Evolutionary conservation across 2,113 vertebrate species (phyloP).

Genomic region (Etheostoma cragini): DNA sequence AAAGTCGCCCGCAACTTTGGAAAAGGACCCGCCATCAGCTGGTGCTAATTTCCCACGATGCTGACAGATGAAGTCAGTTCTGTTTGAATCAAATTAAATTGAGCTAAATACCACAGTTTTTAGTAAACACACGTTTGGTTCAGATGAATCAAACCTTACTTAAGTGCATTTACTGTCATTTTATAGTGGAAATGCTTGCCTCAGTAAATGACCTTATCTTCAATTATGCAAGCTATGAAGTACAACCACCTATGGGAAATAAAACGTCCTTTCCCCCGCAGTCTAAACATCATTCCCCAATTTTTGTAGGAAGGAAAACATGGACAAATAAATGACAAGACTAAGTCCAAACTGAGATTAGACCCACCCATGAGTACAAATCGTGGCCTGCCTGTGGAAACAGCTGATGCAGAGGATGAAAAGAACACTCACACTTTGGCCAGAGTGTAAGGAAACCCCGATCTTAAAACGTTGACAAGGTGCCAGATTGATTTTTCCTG

Average conservation of each 20-base stretch:
- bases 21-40: no score
- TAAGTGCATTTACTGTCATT: slow-evolving; percentile 13
- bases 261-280: not conserved
- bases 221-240: not conserved
- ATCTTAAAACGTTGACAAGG: slow-evolving; percentile 63
- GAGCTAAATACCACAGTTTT: slow-evolving; percentile 26
- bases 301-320: not conserved
- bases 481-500: slow-evolving; percentile 70
- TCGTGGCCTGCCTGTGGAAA: slow-evolving; percentile 42
- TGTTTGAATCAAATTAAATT: slow-evolving; percentile 23
- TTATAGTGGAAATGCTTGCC: slow-evolving; percentile 10
- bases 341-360: slow-evolving; percentile 18
- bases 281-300: not conserved
- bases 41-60: not conserved
- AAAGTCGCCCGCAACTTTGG: no score
- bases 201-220: slow-evolving; percentile 19
- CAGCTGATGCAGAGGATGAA: slow-evolving; percentile 36
- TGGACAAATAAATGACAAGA: not conserved
- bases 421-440: slow-evolving; percentile 34
- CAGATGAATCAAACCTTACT: slow-evolving; percentile 23
- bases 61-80: slow-evolving; percentile 27
- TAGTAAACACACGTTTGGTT: slow-evolving; percentile 11
- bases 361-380: slow-evolving; percentile 24
- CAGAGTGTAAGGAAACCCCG: slow-evolving; percentile 40
- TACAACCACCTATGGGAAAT: not conserved